phyloP scores from a whole-genome alignment of 2,113 vertebrate genomes.

The Candoia aspera region DNA sequence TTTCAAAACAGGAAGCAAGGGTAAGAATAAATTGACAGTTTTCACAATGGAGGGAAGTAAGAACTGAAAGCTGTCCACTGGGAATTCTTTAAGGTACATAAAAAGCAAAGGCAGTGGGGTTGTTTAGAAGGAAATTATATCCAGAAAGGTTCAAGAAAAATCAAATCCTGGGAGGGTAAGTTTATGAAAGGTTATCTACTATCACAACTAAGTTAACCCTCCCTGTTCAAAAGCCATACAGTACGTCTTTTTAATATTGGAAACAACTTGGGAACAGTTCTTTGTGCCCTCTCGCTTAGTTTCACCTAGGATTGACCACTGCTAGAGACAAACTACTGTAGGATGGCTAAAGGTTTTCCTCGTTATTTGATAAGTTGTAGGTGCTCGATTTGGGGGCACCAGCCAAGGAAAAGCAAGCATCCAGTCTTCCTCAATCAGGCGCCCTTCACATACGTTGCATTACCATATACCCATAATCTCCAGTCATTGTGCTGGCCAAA shows the following conservation, averaged over 20 bases:
- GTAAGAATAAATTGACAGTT: slow-evolving; percentile 12
- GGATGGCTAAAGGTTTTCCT: background rate
- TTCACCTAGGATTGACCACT: background rate
- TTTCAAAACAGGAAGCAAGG: slow-evolving; percentile 26
- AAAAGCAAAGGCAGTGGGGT: background rate
- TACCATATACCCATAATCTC: background rate
- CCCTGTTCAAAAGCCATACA: background rate
- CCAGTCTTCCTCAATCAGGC: background rate
- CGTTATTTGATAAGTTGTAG: background rate
- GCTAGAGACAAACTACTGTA: background rate
- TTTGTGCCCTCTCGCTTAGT: background rate
- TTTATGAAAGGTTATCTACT: background rate
- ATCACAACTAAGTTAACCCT: background rate
- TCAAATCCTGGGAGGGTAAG: background rate
- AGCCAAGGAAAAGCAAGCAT: background rate
- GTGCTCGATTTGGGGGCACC: background rate
- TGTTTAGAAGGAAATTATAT: background rate
- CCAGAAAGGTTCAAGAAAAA: background rate
- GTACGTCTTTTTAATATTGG: background rate
- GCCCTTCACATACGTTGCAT: background rate
- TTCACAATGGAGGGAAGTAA: slow-evolving; percentile 35
- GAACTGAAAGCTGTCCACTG: background rate
- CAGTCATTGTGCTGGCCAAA: background rate
- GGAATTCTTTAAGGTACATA: slow-evolving; percentile 9
- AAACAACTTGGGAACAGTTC: background rate